Conservation (phyloP, 2,113 vertebrate genomes). For the Pelmatolapia mariae region DNA sequence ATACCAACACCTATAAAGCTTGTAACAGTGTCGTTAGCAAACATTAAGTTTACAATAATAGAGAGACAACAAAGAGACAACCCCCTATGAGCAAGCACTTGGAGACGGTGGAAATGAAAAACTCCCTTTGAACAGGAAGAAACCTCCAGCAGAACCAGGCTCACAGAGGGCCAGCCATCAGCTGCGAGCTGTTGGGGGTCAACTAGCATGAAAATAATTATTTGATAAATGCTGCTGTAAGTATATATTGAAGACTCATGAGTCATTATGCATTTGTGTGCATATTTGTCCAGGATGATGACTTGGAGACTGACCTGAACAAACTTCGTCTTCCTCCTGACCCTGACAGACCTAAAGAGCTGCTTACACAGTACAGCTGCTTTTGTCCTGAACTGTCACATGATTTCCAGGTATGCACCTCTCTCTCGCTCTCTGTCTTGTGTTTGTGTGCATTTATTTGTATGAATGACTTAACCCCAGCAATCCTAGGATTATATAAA, state of each 20-base stretch:
- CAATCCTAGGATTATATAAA: too few relatives aligned
- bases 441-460: not conserved
- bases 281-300: slow-evolving; percentile 76
- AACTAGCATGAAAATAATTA: not conserved
- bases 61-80: not conserved
- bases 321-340: slow-evolving; percentile 70
- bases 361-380: slow-evolving; percentile 74
- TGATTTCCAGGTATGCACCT: slow-evolving; percentile 74
- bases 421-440: not conserved
- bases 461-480: not conserved
- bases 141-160: not conserved
- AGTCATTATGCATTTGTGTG: not conserved
- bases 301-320: slow-evolving; percentile 84
- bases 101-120: not conserved
- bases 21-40: not conserved
- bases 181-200: not conserved
- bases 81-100: not conserved
- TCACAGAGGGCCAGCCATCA: not conserved
- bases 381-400: slow-evolving; percentile 79
- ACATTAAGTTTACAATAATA: not conserved
- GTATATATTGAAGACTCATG: not conserved
- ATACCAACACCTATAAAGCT: not conserved
- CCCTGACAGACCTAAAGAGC: slow-evolving; percentile 75
- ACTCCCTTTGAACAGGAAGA: not conserved
- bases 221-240: not conserved